Base-by-base conservation (phyloP, 2,113 vertebrate species). In the Colius striatus region DNA sequence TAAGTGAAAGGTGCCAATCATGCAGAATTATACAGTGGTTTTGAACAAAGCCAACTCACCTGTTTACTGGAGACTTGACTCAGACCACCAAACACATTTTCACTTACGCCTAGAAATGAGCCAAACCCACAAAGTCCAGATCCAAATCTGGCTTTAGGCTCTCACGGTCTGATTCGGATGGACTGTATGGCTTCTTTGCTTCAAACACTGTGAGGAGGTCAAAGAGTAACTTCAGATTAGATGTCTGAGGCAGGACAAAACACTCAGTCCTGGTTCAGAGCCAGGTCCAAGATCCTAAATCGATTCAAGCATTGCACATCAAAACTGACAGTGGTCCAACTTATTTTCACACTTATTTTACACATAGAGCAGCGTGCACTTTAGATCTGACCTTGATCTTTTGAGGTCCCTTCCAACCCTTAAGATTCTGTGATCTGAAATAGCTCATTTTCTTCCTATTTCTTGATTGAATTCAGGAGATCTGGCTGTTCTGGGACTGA, bases 31-130 rank as follows among this genome's bases (percentile, higher is more conserved):
- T 29, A 45, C 61, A 4, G 88, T 77, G 92, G 88, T 86, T 97
- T 96, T 91, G 51, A 84, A 76, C 62, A 65, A 75, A 73, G 92
- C 86, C 87, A 94, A 19, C 80, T 95, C 94, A 97, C 97, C 96
- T 97, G 91, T 83, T 81, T 95, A 74, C 81, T 93, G 83, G 50
- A 96, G 83, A 63, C 84, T 81, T 80, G 80, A 95, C 60, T 70
- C 90, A 95, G 89, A 92, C 90, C 81, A 94, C 94, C 88, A 84
- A 84, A 87, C 18, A 1, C 71, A 86, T 96, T 94, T 93, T 51
- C 90, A 87, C 57, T 81, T 89, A 61, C 0, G 3, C 58, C 68
- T 87, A 48, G 63, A 75, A 80, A 70, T 3, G 34, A 76, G 91
- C 87, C 94, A 96, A 96, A 97, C 79, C 91, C 94, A 95, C 78